Percentiles rank a stretch among this genome's conserved stretches.
Evolutionary conservation across 2,113 vertebrate species (phyloP).

Genomic region (Phrynosoma blainvillii): DNA sequence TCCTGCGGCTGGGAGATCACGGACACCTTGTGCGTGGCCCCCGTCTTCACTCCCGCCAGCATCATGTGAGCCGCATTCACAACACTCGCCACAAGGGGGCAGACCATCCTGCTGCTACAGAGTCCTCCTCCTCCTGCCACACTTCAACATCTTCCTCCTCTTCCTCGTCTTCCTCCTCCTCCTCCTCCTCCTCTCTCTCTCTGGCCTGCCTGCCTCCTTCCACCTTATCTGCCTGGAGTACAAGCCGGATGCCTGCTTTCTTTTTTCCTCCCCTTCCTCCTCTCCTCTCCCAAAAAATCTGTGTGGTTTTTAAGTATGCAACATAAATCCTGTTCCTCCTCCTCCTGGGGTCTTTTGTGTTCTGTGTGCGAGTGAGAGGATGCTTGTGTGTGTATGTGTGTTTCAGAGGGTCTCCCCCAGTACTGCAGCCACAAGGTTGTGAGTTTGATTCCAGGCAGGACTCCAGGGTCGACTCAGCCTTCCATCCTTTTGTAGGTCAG

Average conservation of each 20-base stretch:
- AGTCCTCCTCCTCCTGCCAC: conserved; percentile 28
- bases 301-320: conserved; percentile 52
- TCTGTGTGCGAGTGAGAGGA: neutral
- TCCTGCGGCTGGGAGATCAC: conserved; percentile 82
- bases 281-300: neutral
- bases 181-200: neutral
- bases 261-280: neutral
- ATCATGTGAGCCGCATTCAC: conserved; percentile 73
- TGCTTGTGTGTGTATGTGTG: too few relatives aligned
- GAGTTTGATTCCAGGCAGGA: too few relatives aligned
- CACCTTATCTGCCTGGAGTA: conserved; percentile 34
- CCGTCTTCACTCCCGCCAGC: conserved; percentile 67
- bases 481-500: too few relatives aligned
- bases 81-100: neutral
- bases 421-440: too few relatives aligned
- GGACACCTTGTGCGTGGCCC: conserved; percentile 70
- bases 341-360: accelerated
- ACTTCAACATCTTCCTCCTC: too few relatives aligned
- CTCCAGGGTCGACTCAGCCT: too few relatives aligned
- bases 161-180: neutral
- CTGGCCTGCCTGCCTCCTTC: conserved; percentile 12
- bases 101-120: neutral
- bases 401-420: too few relatives aligned
- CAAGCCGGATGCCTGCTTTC: conserved; percentile 13
- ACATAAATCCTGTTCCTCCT: conserved; percentile 71